Base-by-base conservation (phyloP, 2,888 invertebrate species). In the Amiota mariae region DNA sequence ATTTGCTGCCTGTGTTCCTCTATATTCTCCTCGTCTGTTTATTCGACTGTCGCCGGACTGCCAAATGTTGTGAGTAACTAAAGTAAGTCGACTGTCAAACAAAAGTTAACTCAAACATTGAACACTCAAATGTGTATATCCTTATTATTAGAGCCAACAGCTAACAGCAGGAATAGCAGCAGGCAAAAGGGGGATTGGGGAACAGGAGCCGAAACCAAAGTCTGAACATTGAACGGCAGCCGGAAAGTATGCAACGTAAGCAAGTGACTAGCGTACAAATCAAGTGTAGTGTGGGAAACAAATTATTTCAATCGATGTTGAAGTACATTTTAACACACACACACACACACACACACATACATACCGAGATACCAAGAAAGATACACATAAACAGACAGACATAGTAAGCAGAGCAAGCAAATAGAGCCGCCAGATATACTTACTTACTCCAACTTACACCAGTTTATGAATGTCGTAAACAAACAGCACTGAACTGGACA, bases 221-320 rank as follows among this genome's bases (percentile, higher is more conserved):
- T 36, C 36, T 36, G 36, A 36, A 6, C 36, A 36, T 36, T 36
- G 36, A 36, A 36, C 36, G 36, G 24, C 36, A 68, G 51, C 47
- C 49, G 12, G 36, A 66, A 66, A 66, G 47, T 48, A 66, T 48
- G 66, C 51, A 48, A 49, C 48, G 36, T 36, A 36, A 36, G 36
- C 36, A 36, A 36, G 36, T 36, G 6, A 36, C 36, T 36, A 24
- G 24, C 24, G 24, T 24, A 24, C 24, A 24, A 24, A 36, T 36
- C 36, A 6, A 59, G 1, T n/a, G 11, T 13, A 61, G 71, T 49
- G 51, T 20, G 56, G 57, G 47, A 20, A 68, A 63, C 63, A 73
- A 73, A 73, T 71, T 75, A 71, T 73, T 73, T 71, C 71, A 73
- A 75, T 73, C 73, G 71, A 68, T 73, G 72, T 56, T 63, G 67